These are phyloP conservation scores for Lordiphosa stackelbergi DNA, from an alignment of 1,140 invertebrate species.

Conservation along the genomic window DNA sequence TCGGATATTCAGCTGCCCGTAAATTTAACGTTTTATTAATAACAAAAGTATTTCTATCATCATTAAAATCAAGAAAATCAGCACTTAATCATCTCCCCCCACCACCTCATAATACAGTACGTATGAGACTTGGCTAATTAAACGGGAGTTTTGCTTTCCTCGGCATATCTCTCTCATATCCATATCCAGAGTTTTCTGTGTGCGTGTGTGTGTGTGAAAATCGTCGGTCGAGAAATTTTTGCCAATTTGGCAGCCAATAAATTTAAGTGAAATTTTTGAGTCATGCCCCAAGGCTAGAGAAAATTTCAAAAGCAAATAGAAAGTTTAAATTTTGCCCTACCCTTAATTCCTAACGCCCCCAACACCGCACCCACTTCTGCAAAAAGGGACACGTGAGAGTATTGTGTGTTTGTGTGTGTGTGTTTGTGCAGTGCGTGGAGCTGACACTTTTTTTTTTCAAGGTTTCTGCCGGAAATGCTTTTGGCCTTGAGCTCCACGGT, in stretches of 20 bases:
- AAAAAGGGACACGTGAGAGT: conserved; percentile 25
- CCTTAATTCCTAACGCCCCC: background rate
- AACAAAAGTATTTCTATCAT: too few species aligned
- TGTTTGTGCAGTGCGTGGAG: conserved; percentile 26
- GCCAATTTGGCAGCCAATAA: conserved; percentile 61
- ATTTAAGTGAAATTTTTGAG: conserved; percentile 54
- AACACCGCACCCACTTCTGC: background rate
- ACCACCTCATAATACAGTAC: too few species aligned
- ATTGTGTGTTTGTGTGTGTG: conserved; percentile 9
- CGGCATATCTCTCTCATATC: conserved; percentile 27
- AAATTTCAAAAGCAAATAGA: conserved; percentile 18
- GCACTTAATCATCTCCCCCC: too few species aligned
- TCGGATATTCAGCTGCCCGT: too few species aligned
- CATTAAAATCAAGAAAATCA: too few species aligned
- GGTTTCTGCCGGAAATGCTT: conserved; percentile 45
- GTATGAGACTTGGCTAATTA: too few species aligned
- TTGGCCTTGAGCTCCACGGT: conserved; percentile 35
- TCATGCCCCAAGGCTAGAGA: conserved; percentile 16
- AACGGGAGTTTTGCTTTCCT: background rate
- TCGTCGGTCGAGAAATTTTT: conserved; percentile 41
- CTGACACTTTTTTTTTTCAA: conserved; percentile 53
- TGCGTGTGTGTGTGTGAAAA: conserved; percentile 47
- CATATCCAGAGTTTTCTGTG: conserved; percentile 33
- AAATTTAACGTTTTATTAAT: too few species aligned
- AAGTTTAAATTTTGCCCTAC: conserved; percentile 36